phyloP scores from a whole-genome alignment of 2,113 vertebrate genomes.

The Macrotus californicus region DNA sequence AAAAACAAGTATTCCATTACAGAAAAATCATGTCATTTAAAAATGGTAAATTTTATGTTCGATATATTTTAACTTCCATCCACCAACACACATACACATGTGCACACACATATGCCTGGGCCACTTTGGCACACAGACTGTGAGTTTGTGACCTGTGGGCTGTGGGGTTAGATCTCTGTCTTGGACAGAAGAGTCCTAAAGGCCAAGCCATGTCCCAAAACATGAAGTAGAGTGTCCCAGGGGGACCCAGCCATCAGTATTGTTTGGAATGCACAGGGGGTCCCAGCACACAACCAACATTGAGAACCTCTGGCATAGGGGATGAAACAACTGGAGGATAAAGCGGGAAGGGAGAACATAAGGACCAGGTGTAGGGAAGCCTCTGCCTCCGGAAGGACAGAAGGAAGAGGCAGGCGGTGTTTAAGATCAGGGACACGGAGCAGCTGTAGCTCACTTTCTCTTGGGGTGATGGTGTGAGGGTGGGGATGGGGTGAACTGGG shows the following conservation, averaged over 20 bases:
- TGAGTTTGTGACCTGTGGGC: not conserved
- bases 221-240: not conserved
- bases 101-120: no score
- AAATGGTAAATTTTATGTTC: not conserved
- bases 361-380: not conserved
- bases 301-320: not conserved
- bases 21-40: not conserved
- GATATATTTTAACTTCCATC: not conserved
- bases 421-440: not conserved
- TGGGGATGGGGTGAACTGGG: no score
- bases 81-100: not conserved
- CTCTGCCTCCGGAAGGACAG: not conserved
- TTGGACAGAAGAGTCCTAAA: not conserved
- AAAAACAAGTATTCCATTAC: not conserved
- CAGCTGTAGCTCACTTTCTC: not conserved
- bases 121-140: not conserved
- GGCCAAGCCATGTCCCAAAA: not conserved
- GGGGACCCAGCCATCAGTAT: not conserved
- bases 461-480: not conserved
- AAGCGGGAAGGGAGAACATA: not conserved
- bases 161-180: not conserved
- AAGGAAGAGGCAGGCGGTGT: not conserved
- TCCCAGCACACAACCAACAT: fast-evolving
- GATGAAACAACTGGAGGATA: not conserved
- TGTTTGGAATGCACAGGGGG: not conserved